These are phyloP conservation scores for Nansenia antarctica DNA, from an alignment of 2,113 vertebrate genomes.

Conservation along the genomic window DNA sequence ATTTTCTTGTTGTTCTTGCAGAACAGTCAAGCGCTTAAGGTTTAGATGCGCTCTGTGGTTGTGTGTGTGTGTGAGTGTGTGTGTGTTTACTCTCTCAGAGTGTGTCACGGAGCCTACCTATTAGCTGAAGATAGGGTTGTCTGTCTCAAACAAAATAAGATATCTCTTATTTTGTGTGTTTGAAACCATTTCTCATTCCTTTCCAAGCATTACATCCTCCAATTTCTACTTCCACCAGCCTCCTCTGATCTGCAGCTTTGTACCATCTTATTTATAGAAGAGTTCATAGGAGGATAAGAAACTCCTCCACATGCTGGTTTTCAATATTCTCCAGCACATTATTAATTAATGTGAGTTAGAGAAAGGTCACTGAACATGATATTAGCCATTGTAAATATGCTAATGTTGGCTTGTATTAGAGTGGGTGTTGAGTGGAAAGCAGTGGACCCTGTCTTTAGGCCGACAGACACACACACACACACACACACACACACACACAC, in stretches of 20 bases:
- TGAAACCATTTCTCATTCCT: too few relatives aligned
- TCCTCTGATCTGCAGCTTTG: too few relatives aligned
- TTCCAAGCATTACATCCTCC: too few relatives aligned
- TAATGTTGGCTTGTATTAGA: constrained; percentile 15
- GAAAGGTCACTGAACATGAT: constrained; percentile 7
- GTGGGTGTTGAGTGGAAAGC: constrained; percentile 27
- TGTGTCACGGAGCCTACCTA: too few relatives aligned
- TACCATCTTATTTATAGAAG: too few relatives aligned
- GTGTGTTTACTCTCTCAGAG: too few relatives aligned
- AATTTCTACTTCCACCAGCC: too few relatives aligned
- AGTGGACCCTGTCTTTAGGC: constrained; percentile 13
- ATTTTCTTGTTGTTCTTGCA: constrained; percentile 45
- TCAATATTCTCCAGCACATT: neutral
- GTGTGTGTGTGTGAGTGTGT: constrained; percentile 31
- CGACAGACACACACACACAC: constrained; percentile 14
- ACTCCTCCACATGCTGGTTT: neutral
- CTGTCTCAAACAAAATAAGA: too few relatives aligned
- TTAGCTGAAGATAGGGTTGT: too few relatives aligned
- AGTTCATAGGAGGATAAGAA: constrained; percentile 27
- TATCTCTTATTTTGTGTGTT: too few relatives aligned
- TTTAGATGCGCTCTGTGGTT: constrained; percentile 21
- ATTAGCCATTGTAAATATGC: constrained; percentile 32
- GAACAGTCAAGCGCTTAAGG: constrained; percentile 23
- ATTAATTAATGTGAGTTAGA: neutral
- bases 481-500: too few relatives aligned